Evolutionary conservation across 2,113 vertebrate genomes (phyloP), one percentile per base, ranked within the genome.

Genomic region (Osmerus mordax): DNA sequence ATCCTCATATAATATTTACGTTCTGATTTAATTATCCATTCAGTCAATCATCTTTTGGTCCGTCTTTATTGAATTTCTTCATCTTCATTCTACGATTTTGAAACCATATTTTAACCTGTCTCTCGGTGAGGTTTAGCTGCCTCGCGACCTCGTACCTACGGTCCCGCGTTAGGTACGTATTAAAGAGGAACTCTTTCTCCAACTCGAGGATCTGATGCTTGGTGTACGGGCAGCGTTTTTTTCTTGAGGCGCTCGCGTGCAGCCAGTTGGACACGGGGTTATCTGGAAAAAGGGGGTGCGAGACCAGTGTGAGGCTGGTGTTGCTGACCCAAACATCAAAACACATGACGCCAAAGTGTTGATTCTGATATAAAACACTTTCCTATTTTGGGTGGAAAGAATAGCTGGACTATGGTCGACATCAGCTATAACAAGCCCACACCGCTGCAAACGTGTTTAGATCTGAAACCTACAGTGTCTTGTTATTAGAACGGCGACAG

Each of bases 91-190:
- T 94, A 84, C 96, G 93, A 86, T 98, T 98, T 88, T 98, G 96
- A 91, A 98, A 98, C 96, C 96, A 98, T 87, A 98, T 98, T 91
- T 98, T 98, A 86, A 98, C 96, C 94, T 98, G 96, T 92, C 96
- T 94, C 87, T 98, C 96, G 0, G 96, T 98, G 83, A 98, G 92
- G 87, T 95, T 98, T 65, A 98, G 90, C 76, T 94, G 92, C 69
- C 96, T 92, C 67, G 96, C 96, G 81, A 98, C 96, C 88, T 98
- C 96, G 71, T 98, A 98, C 91, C 96, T 94, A 65, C 96, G 95
- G 94, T 98, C 96, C 90, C 96, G 91, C 82, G 96, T 98, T 88
- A 98, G 96, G 91, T 98, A 98, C 93, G 97, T 96, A 86, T 96
- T 98, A 92, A 98, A 98, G 58, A 98, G 90, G 90, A 98, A 98